phyloP scores from a whole-genome alignment of 1,140 invertebrate genomes.

The Megalopta genalis region DNA sequence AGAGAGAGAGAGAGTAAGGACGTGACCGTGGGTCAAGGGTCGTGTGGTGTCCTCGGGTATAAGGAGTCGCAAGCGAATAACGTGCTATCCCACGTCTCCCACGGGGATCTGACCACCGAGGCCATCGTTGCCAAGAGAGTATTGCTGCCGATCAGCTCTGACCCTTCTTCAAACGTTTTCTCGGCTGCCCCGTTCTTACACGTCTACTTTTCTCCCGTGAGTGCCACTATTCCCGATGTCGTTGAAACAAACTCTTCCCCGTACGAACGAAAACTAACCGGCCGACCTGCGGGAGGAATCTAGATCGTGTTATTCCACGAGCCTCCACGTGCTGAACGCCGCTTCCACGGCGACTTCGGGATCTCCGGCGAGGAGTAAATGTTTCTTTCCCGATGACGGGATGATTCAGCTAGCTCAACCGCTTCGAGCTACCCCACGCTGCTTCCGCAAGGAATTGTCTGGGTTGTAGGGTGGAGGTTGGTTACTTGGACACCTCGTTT shows the following conservation, averaged over 20 bases:
- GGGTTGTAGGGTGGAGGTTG: too few relatives aligned
- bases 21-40: slow-evolving; percentile 50
- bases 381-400: background rate
- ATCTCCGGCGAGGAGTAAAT: background rate
- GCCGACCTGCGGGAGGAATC: slow-evolving; percentile 14
- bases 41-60: slow-evolving; percentile 54
- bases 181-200: slow-evolving; percentile 40
- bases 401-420: background rate
- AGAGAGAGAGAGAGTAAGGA: background rate
- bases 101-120: slow-evolving; percentile 55
- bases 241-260: slow-evolving; percentile 50
- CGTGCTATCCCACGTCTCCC: slow-evolving; percentile 62
- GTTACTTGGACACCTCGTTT: too few relatives aligned
- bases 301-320: slow-evolving; percentile 27
- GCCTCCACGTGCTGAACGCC: background rate
- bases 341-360: too few relatives aligned
- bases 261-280: slow-evolving; percentile 28
- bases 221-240: slow-evolving; percentile 55
- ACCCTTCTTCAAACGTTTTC: slow-evolving; percentile 63
- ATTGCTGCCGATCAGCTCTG: slow-evolving; percentile 54
- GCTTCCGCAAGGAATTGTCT: too few relatives aligned
- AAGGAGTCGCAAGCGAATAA: slow-evolving; percentile 66
- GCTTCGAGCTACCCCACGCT: background rate
- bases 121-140: slow-evolving; percentile 45
- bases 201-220: slow-evolving; percentile 57